Evolutionary conservation across 2,113 vertebrate species (phyloP).

Genomic region (Heptranchias perlo): DNA sequence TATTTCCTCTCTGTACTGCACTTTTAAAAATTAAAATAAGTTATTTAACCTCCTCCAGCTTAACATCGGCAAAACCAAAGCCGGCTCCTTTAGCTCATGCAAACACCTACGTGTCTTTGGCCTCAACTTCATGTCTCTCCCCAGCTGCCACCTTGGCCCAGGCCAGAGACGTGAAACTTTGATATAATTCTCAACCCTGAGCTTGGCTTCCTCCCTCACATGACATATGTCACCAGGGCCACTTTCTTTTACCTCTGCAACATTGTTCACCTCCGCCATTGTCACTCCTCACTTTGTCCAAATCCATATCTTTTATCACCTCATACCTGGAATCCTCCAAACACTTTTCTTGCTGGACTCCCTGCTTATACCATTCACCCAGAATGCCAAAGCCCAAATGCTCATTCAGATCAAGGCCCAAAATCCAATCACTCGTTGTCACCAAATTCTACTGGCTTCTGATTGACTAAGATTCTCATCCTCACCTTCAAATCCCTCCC

Average conservation of each 20-base stretch:
- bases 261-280: too few relatives aligned
- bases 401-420: too few relatives aligned
- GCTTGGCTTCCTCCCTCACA: not conserved
- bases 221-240: not conserved
- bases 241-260: not conserved
- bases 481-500: not conserved
- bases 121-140: not conserved
- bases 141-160: not conserved
- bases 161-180: not conserved
- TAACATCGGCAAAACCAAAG: not conserved
- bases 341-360: too few relatives aligned
- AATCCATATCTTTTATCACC: too few relatives aligned
- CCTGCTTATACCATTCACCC: too few relatives aligned
- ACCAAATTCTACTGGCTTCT: too few relatives aligned
- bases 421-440: too few relatives aligned
- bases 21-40: not conserved
- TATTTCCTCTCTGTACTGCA: not conserved
- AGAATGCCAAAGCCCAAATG: too few relatives aligned
- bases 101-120: not conserved
- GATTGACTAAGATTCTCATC: too few relatives aligned
- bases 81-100: not conserved
- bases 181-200: not conserved
- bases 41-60: not conserved
- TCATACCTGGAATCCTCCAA: too few relatives aligned
- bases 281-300: too few relatives aligned